A percentile compares a stretch with the other conserved stretches of the same genome.
Evolutionary conservation across 2,797 vertebrate species (phyloP).

Genomic region (Scolopax bukidnonensis): DNA sequence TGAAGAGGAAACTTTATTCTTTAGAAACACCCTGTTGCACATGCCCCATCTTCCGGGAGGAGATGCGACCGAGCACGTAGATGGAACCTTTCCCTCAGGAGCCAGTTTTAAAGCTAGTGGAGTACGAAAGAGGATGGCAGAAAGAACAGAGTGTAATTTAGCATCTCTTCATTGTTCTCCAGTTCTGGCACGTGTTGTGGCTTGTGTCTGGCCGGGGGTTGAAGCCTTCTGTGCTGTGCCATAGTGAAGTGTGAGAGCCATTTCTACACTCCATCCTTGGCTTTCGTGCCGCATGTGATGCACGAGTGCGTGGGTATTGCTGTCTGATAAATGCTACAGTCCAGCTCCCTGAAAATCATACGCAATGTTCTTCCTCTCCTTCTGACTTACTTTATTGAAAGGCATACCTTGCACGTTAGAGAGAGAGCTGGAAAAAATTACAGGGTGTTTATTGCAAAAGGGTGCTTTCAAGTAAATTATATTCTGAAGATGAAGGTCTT

Average conservation of each 20-base stretch:
- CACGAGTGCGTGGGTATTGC: not conserved
- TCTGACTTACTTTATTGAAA: not conserved
- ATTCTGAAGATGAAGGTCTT: not conserved
- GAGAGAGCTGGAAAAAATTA: not conserved
- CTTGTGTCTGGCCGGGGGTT: not conserved
- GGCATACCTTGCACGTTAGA: not conserved
- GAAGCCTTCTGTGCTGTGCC: not conserved
- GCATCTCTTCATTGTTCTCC: not conserved
- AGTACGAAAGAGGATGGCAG: not conserved
- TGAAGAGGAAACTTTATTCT: not conserved
- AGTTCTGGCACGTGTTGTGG: rapidly evolving
- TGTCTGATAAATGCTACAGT: not conserved
- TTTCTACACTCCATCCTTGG: not conserved
- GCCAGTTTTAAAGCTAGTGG: not conserved
- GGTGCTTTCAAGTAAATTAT: not conserved
- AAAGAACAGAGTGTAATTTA: not conserved
- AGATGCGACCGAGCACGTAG: not conserved
- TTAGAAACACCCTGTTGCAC: not conserved
- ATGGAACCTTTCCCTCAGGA: not conserved
- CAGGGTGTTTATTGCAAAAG: not conserved
- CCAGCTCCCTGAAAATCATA: not conserved
- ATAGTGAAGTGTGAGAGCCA: not conserved
- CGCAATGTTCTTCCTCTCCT: not conserved
- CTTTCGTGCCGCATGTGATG: rapidly evolving
- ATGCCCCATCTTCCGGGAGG: not conserved